Percentiles rank a stretch among this genome's conserved stretches.
phyloP scores from a whole-genome alignment of 1,140 invertebrate species.

The Drosophila kepulauana region DNA sequence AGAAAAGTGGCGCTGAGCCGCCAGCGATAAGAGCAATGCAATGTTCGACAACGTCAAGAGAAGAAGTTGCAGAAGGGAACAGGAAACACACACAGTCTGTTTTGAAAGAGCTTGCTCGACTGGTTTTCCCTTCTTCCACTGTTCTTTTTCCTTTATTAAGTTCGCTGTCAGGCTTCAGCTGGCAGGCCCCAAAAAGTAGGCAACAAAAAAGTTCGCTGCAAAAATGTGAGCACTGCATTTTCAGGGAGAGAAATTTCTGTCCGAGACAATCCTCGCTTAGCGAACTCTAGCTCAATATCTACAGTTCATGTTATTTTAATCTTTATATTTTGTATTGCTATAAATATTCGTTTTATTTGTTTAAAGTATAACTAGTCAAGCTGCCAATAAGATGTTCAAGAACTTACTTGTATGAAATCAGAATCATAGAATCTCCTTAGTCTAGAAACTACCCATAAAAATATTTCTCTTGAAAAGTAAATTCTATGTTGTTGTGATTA shows the following conservation, averaged over 20 bases:
- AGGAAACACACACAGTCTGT: neutral
- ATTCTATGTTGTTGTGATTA: no score
- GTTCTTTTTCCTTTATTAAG: slow-evolving; percentile 37
- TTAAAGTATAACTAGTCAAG: no score
- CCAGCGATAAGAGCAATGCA: slow-evolving; percentile 60
- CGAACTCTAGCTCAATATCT: no score
- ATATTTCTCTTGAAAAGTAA: no score
- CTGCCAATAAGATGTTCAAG: no score
- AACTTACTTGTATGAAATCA: no score
- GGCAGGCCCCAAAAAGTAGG: slow-evolving; percentile 61
- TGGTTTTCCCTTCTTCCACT: neutral
- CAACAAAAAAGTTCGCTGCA: slow-evolving; percentile 55
- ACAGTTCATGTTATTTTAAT: no score
- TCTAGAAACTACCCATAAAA: no score
- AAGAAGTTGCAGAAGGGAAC: neutral
- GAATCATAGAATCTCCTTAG: no score
- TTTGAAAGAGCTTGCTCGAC: slow-evolving; percentile 2
- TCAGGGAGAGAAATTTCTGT: slow-evolving; percentile 29
- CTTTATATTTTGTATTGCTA: no score
- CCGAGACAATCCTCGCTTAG: no score
- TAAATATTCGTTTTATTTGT: no score
- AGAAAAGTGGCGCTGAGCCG: slow-evolving; percentile 59
- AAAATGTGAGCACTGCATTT: slow-evolving; percentile 48
- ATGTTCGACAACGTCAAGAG: slow-evolving; percentile 10
- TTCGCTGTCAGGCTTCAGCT: slow-evolving; percentile 35